Evolutionary conservation across 2,888 invertebrate genomes (phyloP).

Genomic region (Temnothorax ravouxi): DNA sequence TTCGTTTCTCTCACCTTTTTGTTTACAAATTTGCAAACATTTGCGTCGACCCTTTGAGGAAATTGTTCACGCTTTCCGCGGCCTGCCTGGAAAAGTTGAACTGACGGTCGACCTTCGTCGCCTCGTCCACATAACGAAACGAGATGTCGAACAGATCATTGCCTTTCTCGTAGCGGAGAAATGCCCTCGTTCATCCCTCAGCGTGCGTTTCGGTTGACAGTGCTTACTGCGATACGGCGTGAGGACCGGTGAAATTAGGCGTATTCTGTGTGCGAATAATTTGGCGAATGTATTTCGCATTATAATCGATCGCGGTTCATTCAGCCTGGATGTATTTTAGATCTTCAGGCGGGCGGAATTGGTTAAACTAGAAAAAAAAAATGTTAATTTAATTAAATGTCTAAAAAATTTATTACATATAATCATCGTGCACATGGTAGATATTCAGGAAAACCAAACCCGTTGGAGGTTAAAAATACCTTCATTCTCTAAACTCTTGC

Average conservation of each 20-base stretch:
- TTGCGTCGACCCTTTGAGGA: slow-evolving; percentile 89
- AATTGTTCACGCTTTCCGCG: slow-evolving; percentile 88
- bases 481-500: no score
- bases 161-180: slow-evolving; percentile 87
- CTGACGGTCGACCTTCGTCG: slow-evolving; percentile 88
- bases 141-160: slow-evolving; percentile 88
- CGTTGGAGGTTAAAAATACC: slow-evolving; percentile 5
- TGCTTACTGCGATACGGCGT: background rate
- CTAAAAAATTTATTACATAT: background rate
- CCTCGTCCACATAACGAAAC: slow-evolving; percentile 87
- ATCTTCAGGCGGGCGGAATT: background rate
- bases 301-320: background rate
- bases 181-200: slow-evolving; percentile 89
- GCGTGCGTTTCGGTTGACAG: slow-evolving; percentile 73
- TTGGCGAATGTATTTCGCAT: slow-evolving; percentile 34
- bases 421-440: background rate
- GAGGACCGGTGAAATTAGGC: background rate
- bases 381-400: background rate
- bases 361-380: background rate
- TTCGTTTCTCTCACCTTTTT: slow-evolving; percentile 82
- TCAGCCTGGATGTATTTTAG: background rate
- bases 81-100: slow-evolving; percentile 91
- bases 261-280: background rate
- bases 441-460: no score
- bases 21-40: slow-evolving; percentile 89